These are phyloP conservation scores for Agonopterix heracliana DNA, from an alignment of 2,888 invertebrate species.

Conservation along the genomic window DNA sequence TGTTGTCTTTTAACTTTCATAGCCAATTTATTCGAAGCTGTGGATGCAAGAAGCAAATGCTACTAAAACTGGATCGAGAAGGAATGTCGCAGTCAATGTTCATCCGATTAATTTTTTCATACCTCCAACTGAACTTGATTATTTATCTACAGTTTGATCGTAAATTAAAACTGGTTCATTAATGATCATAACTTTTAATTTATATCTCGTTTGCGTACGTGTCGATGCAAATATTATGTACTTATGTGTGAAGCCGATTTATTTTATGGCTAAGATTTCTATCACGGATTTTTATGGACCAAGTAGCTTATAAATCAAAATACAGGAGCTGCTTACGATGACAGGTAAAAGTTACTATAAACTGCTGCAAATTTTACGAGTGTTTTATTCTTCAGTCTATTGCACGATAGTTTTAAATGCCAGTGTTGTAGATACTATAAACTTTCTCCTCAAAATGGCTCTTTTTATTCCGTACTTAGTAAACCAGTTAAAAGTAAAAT, in stretches of 20 bases:
- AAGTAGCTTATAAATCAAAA: not conserved
- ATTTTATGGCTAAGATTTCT: conserved; percentile 32
- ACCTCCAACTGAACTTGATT: conserved; percentile 38
- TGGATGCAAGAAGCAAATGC: conserved; percentile 25
- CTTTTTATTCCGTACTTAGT: too few species aligned
- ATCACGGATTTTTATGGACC: conserved; percentile 20
- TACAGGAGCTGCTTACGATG: too few species aligned
- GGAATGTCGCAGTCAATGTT: conserved; percentile 35
- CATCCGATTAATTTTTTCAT: conserved; percentile 49
- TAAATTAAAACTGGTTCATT: conserved; percentile 66
- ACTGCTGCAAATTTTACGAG: too few species aligned
- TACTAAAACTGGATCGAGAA: conserved; percentile 26
- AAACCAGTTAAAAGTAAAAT: conserved; percentile 28
- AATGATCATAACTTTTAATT: conserved; percentile 65
- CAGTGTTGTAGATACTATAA: too few species aligned
- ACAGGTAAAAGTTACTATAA: too few species aligned
- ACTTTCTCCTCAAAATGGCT: too few species aligned
- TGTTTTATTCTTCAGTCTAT: too few species aligned
- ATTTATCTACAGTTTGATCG: conserved; percentile 52
- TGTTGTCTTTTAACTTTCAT: conserved; percentile 27
- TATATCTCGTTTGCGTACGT: conserved; percentile 44
- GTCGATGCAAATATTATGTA: conserved; percentile 44
- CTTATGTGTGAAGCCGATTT: conserved; percentile 39
- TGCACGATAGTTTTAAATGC: too few species aligned
- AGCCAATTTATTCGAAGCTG: conserved; percentile 15